These are phyloP conservation scores for Leguminivora glycinivorella DNA, from an alignment of 1,140 invertebrate genomes.

Conservation along the genomic window DNA sequence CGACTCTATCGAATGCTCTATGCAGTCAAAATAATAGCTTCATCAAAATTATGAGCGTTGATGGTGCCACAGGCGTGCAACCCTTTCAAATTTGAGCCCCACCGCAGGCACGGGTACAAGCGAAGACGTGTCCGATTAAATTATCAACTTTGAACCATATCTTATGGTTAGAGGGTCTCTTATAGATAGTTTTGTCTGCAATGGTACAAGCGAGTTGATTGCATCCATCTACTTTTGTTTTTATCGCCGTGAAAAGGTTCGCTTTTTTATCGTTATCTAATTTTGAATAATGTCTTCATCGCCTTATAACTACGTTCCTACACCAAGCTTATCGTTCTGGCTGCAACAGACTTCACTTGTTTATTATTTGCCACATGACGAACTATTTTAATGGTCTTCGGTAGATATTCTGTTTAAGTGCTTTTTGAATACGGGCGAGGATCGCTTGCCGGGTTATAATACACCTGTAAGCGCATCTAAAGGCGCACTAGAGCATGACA, in stretches of 20 bases:
- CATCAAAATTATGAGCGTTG: conserved; percentile 35
- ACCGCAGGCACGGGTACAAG: conserved; percentile 29
- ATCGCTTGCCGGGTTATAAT: conserved; percentile 28
- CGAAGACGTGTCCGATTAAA: not conserved
- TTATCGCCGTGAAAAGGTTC: conserved; percentile 16
- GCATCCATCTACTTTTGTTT: conserved; percentile 30
- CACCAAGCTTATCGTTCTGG: not conserved
- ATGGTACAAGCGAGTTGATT: conserved; percentile 24
- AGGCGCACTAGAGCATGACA: conserved; percentile 56
- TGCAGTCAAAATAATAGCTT: conserved; percentile 34
- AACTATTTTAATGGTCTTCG: conserved; percentile 4
- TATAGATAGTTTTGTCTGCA: not conserved
- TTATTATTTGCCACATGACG: conserved; percentile 8
- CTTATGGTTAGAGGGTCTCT: not conserved
- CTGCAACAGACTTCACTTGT: not conserved
- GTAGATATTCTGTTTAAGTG: conserved; percentile 19
- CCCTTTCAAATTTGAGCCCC: conserved; percentile 32
- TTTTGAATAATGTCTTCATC: conserved; percentile 28
- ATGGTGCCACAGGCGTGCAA: conserved; percentile 32
- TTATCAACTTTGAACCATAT: not conserved
- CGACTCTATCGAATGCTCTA: conserved; percentile 20
- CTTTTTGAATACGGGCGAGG: conserved; percentile 19
- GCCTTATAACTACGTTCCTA: not conserved
- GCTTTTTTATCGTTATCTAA: conserved; percentile 27
- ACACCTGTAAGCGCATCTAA: conserved; percentile 63